Base-by-base conservation (phyloP, 1,140 invertebrate genomes). In the Drosophila navojoa region DNA sequence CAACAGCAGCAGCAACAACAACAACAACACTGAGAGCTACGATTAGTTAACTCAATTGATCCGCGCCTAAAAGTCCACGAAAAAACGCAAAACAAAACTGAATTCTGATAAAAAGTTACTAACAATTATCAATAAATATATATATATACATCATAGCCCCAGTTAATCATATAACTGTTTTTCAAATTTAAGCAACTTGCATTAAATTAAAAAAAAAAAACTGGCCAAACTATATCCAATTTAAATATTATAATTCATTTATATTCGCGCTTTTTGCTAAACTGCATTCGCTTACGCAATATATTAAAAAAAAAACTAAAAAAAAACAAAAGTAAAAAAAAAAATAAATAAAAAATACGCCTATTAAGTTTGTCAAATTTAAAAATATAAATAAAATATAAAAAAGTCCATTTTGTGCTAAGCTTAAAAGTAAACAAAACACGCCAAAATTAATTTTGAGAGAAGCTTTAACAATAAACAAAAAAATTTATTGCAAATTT, bases 361-460 rank as follows among this genome's bases (percentile, higher is more conserved):
- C 32, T 49, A 27, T 55, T 55, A 55, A 71, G 52, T 63, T 71
- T 71, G 60, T 32, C 25, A 42, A 59, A 52, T 35, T n/a, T 47
- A 59, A 52, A 32, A 71, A 40, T 27, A 32, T 7, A 55, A 35
- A 38, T 16, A 70, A 5, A 49, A 49, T n/a, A 19, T 22, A 22
- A 2, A 22, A 60, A 78, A 64, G 82, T 87, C 82, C 82, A 87
- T 87, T 87, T 87, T 87, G 71, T 87, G 82, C 69, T 74, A 74
- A 68, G 62, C 58, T 32, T 16, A 25, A 25, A 29, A 15, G 32
- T 27, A 42, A 53, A 54, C 32, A 27, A 59, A 52, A 53, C 47
- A 63, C 22, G 57, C 40, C 53, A 63, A 69, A 57, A 32, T 5
- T 49, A 25, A 63, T 61, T 45, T 50, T 58, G 44, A 67, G 19